Base-by-base conservation (phyloP, 2,888 invertebrate genomes). In the Trisateles emortualis region DNA sequence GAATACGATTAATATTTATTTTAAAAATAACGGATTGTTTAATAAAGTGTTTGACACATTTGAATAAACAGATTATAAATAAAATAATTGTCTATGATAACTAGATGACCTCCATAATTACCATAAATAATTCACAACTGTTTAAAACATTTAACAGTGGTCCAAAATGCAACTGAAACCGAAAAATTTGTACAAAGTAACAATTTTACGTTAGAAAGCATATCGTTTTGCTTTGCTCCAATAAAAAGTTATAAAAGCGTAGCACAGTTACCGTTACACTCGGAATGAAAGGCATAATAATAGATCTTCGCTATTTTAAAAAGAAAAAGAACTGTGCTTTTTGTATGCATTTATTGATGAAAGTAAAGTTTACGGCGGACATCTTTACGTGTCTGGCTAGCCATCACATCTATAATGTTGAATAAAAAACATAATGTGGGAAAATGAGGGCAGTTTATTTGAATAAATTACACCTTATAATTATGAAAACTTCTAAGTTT, bases 161-260 rank as follows among this genome's bases (percentile, higher is more conserved):
- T 39, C 26, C 17, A 22, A 35, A 47, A 56, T 39, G 26, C 29
- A 24, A 49, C 56, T 55, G 53, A 53, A 55, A 71, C 56, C 56
- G 47, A 65, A 61, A 44, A 64, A 59, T 38, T 55, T 30, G 29
- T 42, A 48, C 19, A 38, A 57, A 58, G 58, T 43, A 55, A 52
- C 59, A 53, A 67, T 68, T 64, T 68, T 69, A 68, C 65, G 75
- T 81, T 86, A 88, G 88, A 90, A 90, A 88, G 88, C 86, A 87
- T 84, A 83, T 79, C 78, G 76, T 68, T 85, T 81, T 79, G 87
- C 76, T 78, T 76, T 86, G 88, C 88, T 86, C 85, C 79, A 88
- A 81, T 88, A 86, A 88, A 86, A 87, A 83, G 69, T 73, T 64
- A 68, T 70, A 79, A 81, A 79, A 80, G 77, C 81, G 81, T 76